Evolutionary conservation across 2,113 vertebrate species (phyloP).

Genomic region (Pleuronectes platessa): DNA sequence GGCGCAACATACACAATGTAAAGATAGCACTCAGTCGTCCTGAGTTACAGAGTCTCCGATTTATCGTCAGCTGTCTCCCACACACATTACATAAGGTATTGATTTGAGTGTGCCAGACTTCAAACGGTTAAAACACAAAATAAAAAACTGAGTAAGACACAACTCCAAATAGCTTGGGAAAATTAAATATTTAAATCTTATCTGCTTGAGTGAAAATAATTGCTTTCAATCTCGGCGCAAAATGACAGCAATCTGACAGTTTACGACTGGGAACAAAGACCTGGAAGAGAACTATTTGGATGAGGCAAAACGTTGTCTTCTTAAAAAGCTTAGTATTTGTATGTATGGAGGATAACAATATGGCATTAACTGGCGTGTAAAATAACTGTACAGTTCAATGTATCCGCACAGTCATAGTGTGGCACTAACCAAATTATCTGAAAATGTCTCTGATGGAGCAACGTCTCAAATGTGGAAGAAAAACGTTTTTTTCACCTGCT

Average conservation of each 20-base stretch:
- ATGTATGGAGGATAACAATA: background rate
- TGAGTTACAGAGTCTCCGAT: conserved; percentile 50
- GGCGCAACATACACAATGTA: conserved; percentile 62
- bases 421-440: background rate
- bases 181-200: conserved; percentile 33
- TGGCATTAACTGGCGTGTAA: background rate
- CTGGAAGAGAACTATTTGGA: background rate
- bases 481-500: no score
- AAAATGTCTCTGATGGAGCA: no score
- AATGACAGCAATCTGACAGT: background rate
- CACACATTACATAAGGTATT: conserved; percentile 74
- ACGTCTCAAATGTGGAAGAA: no score
- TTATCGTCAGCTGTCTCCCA: conserved; percentile 67
- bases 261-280: conserved; percentile 4
- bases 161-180: conserved; percentile 38
- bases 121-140: conserved; percentile 20
- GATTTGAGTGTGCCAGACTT: conserved; percentile 62
- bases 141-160: conserved; percentile 49
- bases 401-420: background rate
- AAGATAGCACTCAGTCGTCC: conserved; percentile 59
- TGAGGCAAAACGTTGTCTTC: no score
- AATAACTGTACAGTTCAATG: background rate
- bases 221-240: background rate
- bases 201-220: conserved; percentile 9
- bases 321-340: background rate